Evolutionary conservation across 2,113 vertebrate species (phyloP).

Genomic region (Electrona antarctica): DNA sequence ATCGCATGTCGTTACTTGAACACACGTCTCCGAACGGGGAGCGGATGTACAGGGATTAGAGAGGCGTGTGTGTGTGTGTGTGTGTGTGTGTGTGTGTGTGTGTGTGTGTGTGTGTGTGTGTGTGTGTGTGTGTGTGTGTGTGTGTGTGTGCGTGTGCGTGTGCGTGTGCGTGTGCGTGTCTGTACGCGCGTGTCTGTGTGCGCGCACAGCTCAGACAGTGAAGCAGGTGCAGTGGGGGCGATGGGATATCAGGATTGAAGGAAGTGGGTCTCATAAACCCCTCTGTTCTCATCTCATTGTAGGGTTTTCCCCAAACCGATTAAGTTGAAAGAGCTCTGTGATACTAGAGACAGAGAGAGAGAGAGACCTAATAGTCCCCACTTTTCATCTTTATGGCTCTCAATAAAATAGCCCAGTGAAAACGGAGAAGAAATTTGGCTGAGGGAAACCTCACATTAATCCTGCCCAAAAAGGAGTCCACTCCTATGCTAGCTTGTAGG

Average conservation of each 20-base stretch:
- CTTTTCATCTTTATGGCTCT: slow-evolving; percentile 75
- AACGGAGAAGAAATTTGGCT: slow-evolving; percentile 54
- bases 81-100: background rate
- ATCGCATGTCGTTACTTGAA: slow-evolving; percentile 17
- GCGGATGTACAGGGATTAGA: slow-evolving; percentile 16
- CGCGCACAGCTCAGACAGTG: background rate
- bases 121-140: background rate
- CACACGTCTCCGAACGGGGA: slow-evolving; percentile 12
- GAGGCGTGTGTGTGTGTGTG: background rate
- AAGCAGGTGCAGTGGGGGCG: slow-evolving; percentile 9
- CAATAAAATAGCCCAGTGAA: slow-evolving; percentile 67
- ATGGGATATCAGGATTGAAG: background rate
- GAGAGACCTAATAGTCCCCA: slow-evolving; percentile 51
- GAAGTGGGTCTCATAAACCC: slow-evolving; percentile 16
- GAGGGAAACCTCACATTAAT: slow-evolving; percentile 70
- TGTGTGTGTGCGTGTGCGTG: slow-evolving; percentile 4
- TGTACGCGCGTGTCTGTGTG: too few relatives aligned
- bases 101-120: background rate
- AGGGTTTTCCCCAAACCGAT: slow-evolving; percentile 31
- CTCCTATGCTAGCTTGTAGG: slow-evolving; percentile 41
- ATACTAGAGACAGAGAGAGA: slow-evolving; percentile 41
- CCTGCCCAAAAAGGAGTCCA: slow-evolving; percentile 39
- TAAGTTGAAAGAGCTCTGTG: slow-evolving; percentile 46
- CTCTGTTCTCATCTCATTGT: slow-evolving; percentile 28
- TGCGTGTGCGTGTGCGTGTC: slow-evolving; percentile 4